Evolutionary conservation across 2,888 invertebrate species (phyloP), one percentile per base, ranked within the genome.

Genomic region (Allophyes oxyacanthae): DNA sequence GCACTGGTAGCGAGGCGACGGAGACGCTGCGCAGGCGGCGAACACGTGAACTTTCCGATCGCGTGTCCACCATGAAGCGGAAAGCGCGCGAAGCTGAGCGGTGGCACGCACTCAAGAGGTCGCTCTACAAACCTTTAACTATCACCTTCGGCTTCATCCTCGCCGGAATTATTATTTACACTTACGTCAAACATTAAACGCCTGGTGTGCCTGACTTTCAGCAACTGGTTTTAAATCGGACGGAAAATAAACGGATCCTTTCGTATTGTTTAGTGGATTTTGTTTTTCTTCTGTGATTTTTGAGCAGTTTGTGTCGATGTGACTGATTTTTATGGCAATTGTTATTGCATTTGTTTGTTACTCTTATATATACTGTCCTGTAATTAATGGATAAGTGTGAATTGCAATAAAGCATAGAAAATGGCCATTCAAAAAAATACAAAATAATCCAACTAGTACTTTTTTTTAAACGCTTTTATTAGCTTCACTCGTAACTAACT

Each of bases 41-140:
- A 30, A 82, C 68, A 4, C 84, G 81, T 44, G 88, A 86, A 46
- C 77, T 92, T 8, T 78, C 87, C 2, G 89, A 88, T 6, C 88
- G 90, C 37, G 86, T 92, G 11, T 79, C 88, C 3, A 71, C 70
- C 65, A 97, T 97, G 95, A 96, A 96, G 89, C 94, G 96, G 67
- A 78, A 96, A 45, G 96, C 96, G 75, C 95, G 95, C 83, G 94
- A 95, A 75, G 95, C 95, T 53, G 96, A 97, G 89, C 95, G 95
- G 65, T 96, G 96, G 96, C 95, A 96, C 84, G 93, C 95, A 71
- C 88, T 96, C 94, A 96, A 96, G 96, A 96, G 96, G 96, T 97
- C 96, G 92, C 94, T 96, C 91, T 96, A 95, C 92, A 96, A 95
- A 94, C 96, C 96, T 83, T 94, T 96, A 89, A 94, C 96, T 88